Conservation (phyloP, 2,797 vertebrate genomes). For the Microchirus variegatus region DNA sequence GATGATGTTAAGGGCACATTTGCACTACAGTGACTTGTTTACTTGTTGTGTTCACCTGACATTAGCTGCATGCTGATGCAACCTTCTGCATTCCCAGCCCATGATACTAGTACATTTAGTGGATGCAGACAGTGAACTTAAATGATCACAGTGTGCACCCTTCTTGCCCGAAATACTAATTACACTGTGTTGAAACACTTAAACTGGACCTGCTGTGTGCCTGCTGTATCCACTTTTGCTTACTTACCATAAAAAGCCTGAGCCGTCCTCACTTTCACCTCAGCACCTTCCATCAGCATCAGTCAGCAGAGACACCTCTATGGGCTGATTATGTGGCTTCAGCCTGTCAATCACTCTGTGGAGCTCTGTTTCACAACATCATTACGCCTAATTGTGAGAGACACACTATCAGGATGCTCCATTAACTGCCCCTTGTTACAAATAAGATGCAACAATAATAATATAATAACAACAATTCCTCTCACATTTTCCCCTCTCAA, state of each 20-base stretch:
- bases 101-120: not conserved
- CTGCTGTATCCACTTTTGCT: not conserved
- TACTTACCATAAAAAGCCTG: conserved; percentile 2
- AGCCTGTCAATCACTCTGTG: conserved; percentile 48
- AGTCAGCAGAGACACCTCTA: conserved; percentile 38
- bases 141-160: not conserved
- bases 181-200: not conserved
- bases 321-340: conserved; percentile 43
- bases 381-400: conserved; percentile 64
- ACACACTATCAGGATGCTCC: conserved; percentile 52
- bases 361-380: conserved; percentile 46
- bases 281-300: conserved; percentile 45
- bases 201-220: not conserved
- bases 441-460: conserved; percentile 34
- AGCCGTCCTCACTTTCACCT: conserved; percentile 39
- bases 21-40: not conserved
- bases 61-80: no score
- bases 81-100: not conserved
- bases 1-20: not conserved
- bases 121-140: not conserved
- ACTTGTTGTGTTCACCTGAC: no score
- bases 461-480: conserved; percentile 31
- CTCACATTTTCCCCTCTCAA: conserved; percentile 49
- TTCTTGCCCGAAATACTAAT: not conserved
- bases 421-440: conserved; percentile 58